These are phyloP conservation scores for Marisa cornuarietis DNA, from an alignment of 1,140 invertebrate genomes.

Conservation along the genomic window DNA sequence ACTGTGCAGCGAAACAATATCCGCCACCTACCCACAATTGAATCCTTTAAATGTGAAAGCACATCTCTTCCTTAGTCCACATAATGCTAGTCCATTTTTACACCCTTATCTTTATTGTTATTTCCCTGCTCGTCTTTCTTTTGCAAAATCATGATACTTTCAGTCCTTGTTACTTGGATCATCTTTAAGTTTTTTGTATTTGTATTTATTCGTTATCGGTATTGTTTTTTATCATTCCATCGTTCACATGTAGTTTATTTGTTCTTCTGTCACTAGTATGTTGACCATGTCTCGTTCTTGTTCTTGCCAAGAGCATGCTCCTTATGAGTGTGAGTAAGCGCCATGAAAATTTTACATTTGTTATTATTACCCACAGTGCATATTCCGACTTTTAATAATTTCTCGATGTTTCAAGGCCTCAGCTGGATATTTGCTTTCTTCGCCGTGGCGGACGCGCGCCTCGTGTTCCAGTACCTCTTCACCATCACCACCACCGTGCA, in stretches of 20 bases:
- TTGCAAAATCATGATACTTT: too few relatives aligned
- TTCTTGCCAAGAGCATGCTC: background rate
- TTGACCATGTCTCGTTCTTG: background rate
- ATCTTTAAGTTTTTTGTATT: too few relatives aligned
- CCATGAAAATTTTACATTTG: background rate
- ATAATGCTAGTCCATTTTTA: too few relatives aligned
- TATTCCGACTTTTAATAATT: background rate
- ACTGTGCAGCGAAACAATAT: too few relatives aligned
- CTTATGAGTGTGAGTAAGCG: too few relatives aligned
- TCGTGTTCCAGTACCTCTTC: conserved; percentile 69
- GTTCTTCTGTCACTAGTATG: background rate
- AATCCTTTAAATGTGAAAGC: too few relatives aligned
- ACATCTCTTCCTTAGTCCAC: too few relatives aligned
- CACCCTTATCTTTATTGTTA: too few relatives aligned
- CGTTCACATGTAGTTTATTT: background rate
- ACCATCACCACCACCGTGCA: conserved; percentile 68
- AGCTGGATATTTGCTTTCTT: conserved; percentile 70
- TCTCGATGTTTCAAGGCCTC: conserved; percentile 57
- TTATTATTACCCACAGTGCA: background rate
- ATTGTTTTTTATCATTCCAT: background rate
- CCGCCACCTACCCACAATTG: too few relatives aligned
- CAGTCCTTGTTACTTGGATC: too few relatives aligned
- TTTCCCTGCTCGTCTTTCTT: too few relatives aligned
- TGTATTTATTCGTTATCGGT: too few relatives aligned
- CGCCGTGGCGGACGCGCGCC: conserved; percentile 63